phyloP scores from a whole-genome alignment of 2,797 vertebrate species.

The Peromyscus nudipes region DNA sequence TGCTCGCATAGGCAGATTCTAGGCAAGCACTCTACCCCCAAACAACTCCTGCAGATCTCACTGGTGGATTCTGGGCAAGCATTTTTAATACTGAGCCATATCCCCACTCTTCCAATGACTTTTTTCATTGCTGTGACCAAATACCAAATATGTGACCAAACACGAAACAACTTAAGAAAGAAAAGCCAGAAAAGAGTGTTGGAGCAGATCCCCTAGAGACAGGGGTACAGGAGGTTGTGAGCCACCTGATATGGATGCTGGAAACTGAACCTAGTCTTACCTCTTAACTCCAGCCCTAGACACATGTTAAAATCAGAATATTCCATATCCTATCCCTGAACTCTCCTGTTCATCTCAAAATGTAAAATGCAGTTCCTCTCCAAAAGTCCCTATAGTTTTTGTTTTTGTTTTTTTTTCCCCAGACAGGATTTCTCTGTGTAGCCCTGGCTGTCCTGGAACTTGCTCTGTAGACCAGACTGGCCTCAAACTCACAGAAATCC shows the following conservation, averaged over 20 bases:
- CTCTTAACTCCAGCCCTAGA: background rate
- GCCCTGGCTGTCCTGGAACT: background rate
- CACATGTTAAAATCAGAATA: background rate
- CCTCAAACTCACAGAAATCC: background rate
- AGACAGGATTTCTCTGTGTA: background rate
- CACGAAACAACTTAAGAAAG: background rate
- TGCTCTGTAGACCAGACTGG: background rate
- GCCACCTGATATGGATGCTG: background rate
- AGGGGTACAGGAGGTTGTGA: background rate
- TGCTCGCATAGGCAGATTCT: background rate
- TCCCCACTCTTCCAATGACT: background rate
- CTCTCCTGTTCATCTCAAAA: background rate
- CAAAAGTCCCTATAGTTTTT: background rate
- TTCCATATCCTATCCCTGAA: background rate
- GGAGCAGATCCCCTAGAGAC: background rate
- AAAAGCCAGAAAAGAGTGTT: background rate
- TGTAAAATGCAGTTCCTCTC: background rate
- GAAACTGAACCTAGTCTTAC: background rate
- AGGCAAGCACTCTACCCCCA: background rate
- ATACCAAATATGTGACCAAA: background rate
- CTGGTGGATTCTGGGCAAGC: background rate
- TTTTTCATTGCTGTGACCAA: background rate
- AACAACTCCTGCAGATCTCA: background rate
- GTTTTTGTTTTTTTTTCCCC: accelerated
- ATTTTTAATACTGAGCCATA: background rate